These are phyloP conservation scores for silkworm (Bombyx mori) DNA, from an alignment of 1,140 invertebrate genomes.

Conservation along the genomic window ASM3026992v2 NC_085121.1:5853501-5854000, in stretches of 20 bases:
- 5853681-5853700: too few species aligned
- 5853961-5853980: constrained; percentile 67
- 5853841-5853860: constrained; percentile 61
- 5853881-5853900: constrained; percentile 69
- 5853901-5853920: constrained; percentile 66
- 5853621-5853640: constrained; percentile 17
- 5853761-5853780: too few species aligned
- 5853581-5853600: constrained; percentile 28
- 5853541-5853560: constrained; percentile 47
- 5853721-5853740: too few species aligned
- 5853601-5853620: not conserved
- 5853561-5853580: constrained; percentile 54
- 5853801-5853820: too few species aligned
- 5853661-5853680: not conserved
- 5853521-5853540: constrained; percentile 62
- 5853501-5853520: constrained; percentile 65
- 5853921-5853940: constrained; percentile 67
- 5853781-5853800: too few species aligned
- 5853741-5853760: too few species aligned
- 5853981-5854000: constrained; percentile 63
- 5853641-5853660: constrained; percentile 1
- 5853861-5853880: constrained; percentile 67
- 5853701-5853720: too few species aligned
- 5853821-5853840: constrained; percentile 35
- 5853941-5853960: constrained; percentile 57